Evolutionary conservation across 2,888 invertebrate genomes (phyloP).

Genomic region (Caenorhabditis sp.): DNA sequence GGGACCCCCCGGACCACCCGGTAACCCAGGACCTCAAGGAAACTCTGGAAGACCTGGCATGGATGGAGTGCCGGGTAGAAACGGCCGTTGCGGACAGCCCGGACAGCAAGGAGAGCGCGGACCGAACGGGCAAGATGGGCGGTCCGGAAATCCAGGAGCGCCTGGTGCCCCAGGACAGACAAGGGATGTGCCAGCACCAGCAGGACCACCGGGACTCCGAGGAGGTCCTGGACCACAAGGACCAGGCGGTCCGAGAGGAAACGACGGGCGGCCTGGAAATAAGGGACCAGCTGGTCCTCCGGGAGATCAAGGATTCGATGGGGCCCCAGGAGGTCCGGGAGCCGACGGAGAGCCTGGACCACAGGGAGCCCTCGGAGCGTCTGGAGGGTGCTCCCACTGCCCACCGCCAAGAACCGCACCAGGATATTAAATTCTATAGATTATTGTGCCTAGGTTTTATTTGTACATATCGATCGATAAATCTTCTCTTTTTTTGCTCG

Average conservation of each 20-base stretch:
- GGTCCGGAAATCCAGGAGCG: constrained; percentile 61
- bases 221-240: constrained; percentile 68
- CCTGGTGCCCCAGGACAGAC: constrained; percentile 61
- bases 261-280: constrained; percentile 60
- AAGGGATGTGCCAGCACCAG: constrained; percentile 61
- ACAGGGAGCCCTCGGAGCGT: constrained; percentile 47
- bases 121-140: constrained; percentile 62
- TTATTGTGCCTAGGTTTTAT: constrained; percentile 32
- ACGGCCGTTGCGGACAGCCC: constrained; percentile 68
- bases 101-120: constrained; percentile 69
- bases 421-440: constrained; percentile 62
- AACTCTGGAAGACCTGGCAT: constrained; percentile 66
- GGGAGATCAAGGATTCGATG: constrained; percentile 63
- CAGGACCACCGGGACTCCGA: constrained; percentile 64
- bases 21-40: constrained; percentile 70
- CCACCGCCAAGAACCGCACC: constrained; percentile 75
- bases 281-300: constrained; percentile 55
- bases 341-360: constrained; percentile 61
- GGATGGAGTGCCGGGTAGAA: constrained; percentile 69
- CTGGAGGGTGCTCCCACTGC: constrained; percentile 67
- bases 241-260: constrained; percentile 68
- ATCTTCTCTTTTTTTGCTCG: neutral
- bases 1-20: constrained; percentile 71
- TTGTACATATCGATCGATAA: constrained; percentile 50
- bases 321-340: constrained; percentile 64